Base-by-base conservation (phyloP, 2,113 vertebrate genomes). In the Hoplias malabaricus region DNA sequence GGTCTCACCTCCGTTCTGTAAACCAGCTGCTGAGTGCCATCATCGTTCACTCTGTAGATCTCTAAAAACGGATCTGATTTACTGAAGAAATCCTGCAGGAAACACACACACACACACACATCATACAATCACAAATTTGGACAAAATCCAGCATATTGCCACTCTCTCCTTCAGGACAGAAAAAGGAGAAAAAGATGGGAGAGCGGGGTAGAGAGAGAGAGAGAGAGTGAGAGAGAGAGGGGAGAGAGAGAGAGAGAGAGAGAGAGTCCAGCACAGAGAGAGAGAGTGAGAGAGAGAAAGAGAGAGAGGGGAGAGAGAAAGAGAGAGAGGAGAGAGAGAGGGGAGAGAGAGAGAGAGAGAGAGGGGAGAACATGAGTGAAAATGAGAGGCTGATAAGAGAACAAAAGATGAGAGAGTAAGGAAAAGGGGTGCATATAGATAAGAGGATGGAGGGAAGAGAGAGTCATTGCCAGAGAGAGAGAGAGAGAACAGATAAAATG, bases 1-100 rank as follows among this genome's bases (percentile, higher is more conserved):
- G n/a, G n/a, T n/a, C 85, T 91, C 85, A 96, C 98, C 96, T 99
- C 98, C 3, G 98, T 99, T 78, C 98, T 94, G 89, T 99, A 96
- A 50, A 99, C 98, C 12, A 99, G 95, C 87, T 99, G 97, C 76
- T 98, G 92, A 0, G 96, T 98, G 66, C 92, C 93, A 68, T 99
- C 97, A 68, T 99, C 96, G 16, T 99, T 99, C 88, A 98, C 90
- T 16, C 97, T 91, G 89, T 97, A 97, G 81, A 98, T 97, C 92
- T 99, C 97, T 89, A 99, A 92, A 81, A 99, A 99, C 0, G 98
- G 96, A 85, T 99, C 97, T 0, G 98, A 99, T 87, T 99, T 99
- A 88, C 93, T 99, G 93, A 99, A 99, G 90, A 99, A 99, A 90
- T 99, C 98, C 98, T 99, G 80, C 83, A 91, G 87, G 11, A 80